These are phyloP conservation scores for Sardina pilchardus DNA, from an alignment of 2,113 vertebrate species.

Conservation along the genomic window DNA sequence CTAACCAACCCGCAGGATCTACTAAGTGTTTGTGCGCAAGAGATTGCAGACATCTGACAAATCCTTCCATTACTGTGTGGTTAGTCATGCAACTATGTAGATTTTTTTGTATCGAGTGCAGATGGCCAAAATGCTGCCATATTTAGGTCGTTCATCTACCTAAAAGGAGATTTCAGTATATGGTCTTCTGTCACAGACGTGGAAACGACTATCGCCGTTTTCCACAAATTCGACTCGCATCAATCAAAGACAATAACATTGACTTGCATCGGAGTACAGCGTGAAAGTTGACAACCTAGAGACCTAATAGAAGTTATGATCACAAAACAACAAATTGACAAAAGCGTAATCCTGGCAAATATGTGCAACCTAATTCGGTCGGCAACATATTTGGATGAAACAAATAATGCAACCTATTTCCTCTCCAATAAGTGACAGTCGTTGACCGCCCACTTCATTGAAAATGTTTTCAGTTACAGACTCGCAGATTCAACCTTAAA, in stretches of 20 bases:
- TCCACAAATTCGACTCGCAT: not conserved
- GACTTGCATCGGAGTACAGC: not conserved
- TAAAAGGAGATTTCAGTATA: not conserved
- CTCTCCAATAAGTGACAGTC: not conserved
- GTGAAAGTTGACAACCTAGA: not conserved
- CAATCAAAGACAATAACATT: not conserved
- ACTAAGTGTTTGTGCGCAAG: not conserved
- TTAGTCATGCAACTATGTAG: not conserved
- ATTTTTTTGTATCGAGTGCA: not conserved
- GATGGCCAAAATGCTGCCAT: not conserved
- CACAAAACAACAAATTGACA: not conserved
- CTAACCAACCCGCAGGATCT: not conserved
- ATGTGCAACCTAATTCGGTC: not conserved
- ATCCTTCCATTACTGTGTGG: not conserved
- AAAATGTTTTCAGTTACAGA: not conserved
- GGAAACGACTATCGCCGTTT: not conserved
- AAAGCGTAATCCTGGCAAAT: not conserved
- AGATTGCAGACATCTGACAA: not conserved
- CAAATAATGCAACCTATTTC: not conserved
- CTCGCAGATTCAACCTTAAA: not conserved
- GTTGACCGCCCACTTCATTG: not conserved
- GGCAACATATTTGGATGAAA: not conserved
- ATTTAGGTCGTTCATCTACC: slow-evolving; percentile 1
- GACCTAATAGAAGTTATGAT: not conserved
- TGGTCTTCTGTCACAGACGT: not conserved